phyloP scores from a whole-genome alignment of 2,888 invertebrate genomes.

The Campaea margaritaria region DNA sequence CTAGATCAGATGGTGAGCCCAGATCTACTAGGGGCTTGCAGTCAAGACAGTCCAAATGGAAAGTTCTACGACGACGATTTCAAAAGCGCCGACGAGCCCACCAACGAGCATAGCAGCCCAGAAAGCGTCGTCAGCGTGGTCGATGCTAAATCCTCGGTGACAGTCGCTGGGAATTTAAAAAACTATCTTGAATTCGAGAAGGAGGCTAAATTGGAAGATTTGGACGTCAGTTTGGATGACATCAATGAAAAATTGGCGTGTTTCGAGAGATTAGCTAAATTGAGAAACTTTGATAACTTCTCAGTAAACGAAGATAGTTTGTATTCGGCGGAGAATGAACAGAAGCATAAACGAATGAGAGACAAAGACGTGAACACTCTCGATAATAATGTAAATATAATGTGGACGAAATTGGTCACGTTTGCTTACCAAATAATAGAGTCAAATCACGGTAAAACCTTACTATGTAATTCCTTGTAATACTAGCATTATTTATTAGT shows the following conservation, averaged over 20 bases:
- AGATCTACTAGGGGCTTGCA: slow-evolving; percentile 21
- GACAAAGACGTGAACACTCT: slow-evolving; percentile 43
- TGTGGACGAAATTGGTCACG: slow-evolving; percentile 74
- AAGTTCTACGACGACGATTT: slow-evolving; percentile 52
- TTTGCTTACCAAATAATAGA: slow-evolving; percentile 69
- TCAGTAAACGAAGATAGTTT: slow-evolving; percentile 46
- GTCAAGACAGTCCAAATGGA: slow-evolving; percentile 38
- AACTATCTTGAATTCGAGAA: slow-evolving; percentile 32
- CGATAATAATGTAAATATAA: slow-evolving; percentile 51
- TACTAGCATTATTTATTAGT: no score
- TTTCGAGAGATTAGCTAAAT: slow-evolving; percentile 57
- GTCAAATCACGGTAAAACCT: slow-evolving; percentile 1
- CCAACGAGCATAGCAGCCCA: slow-evolving; percentile 48
- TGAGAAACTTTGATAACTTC: slow-evolving; percentile 49
- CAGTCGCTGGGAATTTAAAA: slow-evolving; percentile 50
- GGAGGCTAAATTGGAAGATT: slow-evolving; percentile 53
- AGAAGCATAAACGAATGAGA: slow-evolving; percentile 28
- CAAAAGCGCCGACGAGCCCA: slow-evolving; percentile 48
- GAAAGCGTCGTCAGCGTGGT: slow-evolving; percentile 57
- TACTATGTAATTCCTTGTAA: no score
- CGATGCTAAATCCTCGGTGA: slow-evolving; percentile 47
- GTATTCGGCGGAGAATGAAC: slow-evolving; percentile 35
- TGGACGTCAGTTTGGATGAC: slow-evolving; percentile 61
- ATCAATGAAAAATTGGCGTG: slow-evolving; percentile 63
- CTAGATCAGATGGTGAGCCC: slow-evolving; percentile 43